Conservation (phyloP, 2,797 vertebrate species). For the Melanotaenia pygmaea region DNA sequence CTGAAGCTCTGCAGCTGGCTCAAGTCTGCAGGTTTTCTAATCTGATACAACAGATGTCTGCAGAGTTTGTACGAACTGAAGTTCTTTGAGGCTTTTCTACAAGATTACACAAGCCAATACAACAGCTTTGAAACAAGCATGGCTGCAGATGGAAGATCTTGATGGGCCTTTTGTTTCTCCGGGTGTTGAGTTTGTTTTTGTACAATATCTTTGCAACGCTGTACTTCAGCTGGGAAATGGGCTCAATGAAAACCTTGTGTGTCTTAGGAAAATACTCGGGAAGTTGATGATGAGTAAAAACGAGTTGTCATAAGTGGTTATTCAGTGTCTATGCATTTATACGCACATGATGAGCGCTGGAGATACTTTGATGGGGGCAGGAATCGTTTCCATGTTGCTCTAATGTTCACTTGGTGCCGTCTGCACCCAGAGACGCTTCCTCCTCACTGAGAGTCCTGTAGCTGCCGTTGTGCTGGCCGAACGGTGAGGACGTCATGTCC, state of each 20-base stretch:
- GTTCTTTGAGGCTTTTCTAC: too few species aligned
- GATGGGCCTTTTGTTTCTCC: background rate
- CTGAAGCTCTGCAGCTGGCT: background rate
- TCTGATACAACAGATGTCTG: background rate
- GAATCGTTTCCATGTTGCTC: background rate
- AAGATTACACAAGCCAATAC: too few species aligned
- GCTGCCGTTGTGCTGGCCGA: constrained; percentile 89
- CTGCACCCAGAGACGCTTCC: constrained; percentile 67
- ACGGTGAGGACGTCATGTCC: constrained; percentile 77
- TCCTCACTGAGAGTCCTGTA: constrained; percentile 80
- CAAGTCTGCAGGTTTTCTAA: background rate
- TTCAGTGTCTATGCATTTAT: constrained; percentile 15
- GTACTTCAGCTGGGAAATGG: background rate
- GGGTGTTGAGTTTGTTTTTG: background rate
- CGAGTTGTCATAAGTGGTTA: background rate
- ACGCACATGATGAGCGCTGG: background rate
- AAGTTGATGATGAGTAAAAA: background rate
- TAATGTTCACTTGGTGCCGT: constrained; percentile 70
- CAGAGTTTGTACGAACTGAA: background rate
- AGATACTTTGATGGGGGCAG: background rate
- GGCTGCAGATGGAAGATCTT: background rate
- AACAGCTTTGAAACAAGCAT: background rate
- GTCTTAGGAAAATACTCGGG: background rate
- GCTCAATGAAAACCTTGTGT: background rate
- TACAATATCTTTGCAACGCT: background rate